These are phyloP conservation scores for Graptemys geographica DNA, from an alignment of 2,797 vertebrate species.

Conservation along the genomic window DNA sequence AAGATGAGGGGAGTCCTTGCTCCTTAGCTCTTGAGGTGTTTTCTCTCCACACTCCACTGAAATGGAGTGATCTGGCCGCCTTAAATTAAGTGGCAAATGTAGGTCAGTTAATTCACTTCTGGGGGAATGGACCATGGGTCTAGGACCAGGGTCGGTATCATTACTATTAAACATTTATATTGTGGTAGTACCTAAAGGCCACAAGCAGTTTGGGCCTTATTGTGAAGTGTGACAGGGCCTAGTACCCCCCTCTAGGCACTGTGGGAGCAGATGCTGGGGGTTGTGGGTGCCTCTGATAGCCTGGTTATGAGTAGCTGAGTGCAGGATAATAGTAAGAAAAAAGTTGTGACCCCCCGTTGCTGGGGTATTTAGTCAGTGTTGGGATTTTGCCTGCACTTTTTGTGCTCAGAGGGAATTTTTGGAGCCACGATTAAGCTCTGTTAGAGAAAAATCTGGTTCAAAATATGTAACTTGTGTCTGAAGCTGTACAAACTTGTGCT, in stretches of 20 bases:
- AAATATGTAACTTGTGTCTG: not conserved
- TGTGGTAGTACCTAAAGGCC: not conserved
- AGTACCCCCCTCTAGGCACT: not conserved
- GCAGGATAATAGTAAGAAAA: not conserved
- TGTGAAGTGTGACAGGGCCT: not conserved
- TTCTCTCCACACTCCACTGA: not conserved
- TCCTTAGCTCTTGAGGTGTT: not conserved
- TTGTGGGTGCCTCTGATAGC: too few species aligned
- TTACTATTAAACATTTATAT: not conserved
- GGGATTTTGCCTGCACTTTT: too few species aligned
- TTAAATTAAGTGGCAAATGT: not conserved
- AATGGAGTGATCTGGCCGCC: not conserved
- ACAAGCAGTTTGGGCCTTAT: not conserved
- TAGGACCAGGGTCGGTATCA: not conserved
- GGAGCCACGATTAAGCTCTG: not conserved
- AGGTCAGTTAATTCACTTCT: not conserved
- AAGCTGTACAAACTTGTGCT: not conserved
- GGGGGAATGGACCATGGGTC: not conserved
- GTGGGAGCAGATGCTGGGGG: not conserved
- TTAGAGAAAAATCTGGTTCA: not conserved
- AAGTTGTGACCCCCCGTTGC: too few species aligned
- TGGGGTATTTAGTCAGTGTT: too few species aligned
- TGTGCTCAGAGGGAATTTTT: too few species aligned
- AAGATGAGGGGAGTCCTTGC: not conserved
- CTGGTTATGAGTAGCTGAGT: not conserved